Evolutionary conservation across 2,113 vertebrate genomes (phyloP), one percentile per base, ranked within the genome.

Genomic region (Eulemur rufifrons): DNA sequence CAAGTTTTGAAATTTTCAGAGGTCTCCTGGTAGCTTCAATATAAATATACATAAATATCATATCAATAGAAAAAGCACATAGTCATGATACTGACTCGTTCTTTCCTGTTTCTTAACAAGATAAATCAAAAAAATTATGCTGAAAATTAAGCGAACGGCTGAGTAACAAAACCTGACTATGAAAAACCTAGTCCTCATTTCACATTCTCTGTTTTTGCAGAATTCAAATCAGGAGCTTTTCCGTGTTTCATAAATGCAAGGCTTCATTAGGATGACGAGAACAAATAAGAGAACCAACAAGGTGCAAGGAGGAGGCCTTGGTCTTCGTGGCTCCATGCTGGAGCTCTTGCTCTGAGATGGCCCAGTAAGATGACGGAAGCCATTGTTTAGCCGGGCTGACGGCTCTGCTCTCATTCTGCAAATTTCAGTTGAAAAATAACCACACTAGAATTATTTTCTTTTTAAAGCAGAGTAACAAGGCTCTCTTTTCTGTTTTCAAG

Each of bases 381-480:
- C 63, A 52, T 96, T 95, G 68, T 85, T 96, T 66, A 80, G 13
- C 86, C 77, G 37, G 63, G 42, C 20, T 34, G 14, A 32, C 13
- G 73, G 23, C 2, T 54, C 34, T n/a, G 39, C 5, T 84, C 52
- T n/a, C 13, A 47, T 63, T 95, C 92, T 86, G 78, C 54, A 95
- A 96, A 91, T 34, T 54, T 81, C 66, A 95, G 32, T 91, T 85
- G 18, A 95, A 97, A 97, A 76, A 93, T 18, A 34, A 27, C 11
- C 71, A 87, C 39, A 50, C 29, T 82, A 93, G 66, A 74, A 81
- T 47, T 95, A 5, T 0, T 86, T 93, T 95, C 92, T 82, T 92
- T 96, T 96, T 86, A 87, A 96, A 96, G 21, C 77, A 94, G 80
- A 56, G 27, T 90, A 88, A 95, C 69, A 94, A 96, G 80, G 42